Percentiles rank a stretch among this genome's conserved stretches.
These are phyloP conservation scores for Characodon lateralis DNA, from an alignment of 2,797 vertebrate species.

Conservation along the genomic window DNA sequence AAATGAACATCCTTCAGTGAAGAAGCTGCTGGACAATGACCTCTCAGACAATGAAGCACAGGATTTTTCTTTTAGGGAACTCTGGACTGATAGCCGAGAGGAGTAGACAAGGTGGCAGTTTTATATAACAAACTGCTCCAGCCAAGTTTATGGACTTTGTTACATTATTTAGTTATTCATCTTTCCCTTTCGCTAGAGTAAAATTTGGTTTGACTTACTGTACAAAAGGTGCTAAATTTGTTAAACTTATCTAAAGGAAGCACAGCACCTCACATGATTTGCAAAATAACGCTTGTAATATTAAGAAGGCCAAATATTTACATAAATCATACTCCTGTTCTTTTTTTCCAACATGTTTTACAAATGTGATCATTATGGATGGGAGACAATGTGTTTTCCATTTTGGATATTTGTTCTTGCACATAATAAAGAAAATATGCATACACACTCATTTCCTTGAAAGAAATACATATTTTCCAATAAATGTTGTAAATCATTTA, in stretches of 20 bases:
- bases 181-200: neutral
- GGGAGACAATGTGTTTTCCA: neutral
- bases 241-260: neutral
- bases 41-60: neutral
- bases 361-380: neutral
- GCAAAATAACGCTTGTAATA: neutral
- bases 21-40: conserved; percentile 3
- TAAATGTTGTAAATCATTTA: neutral
- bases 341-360: neutral
- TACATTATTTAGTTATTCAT: neutral
- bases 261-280: neutral
- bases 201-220: neutral
- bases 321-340: neutral
- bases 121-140: neutral
- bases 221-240: neutral
- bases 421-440: neutral
- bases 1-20: conserved; percentile 43
- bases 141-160: neutral
- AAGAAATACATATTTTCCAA: neutral
- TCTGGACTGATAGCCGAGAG: neutral
- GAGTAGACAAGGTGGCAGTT: too few relatives aligned
- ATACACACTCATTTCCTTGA: neutral
- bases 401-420: neutral
- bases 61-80: neutral
- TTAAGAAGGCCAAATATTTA: neutral